Base-by-base conservation (phyloP, 2,797 vertebrate genomes). In the Sardinella longiceps region DNA sequence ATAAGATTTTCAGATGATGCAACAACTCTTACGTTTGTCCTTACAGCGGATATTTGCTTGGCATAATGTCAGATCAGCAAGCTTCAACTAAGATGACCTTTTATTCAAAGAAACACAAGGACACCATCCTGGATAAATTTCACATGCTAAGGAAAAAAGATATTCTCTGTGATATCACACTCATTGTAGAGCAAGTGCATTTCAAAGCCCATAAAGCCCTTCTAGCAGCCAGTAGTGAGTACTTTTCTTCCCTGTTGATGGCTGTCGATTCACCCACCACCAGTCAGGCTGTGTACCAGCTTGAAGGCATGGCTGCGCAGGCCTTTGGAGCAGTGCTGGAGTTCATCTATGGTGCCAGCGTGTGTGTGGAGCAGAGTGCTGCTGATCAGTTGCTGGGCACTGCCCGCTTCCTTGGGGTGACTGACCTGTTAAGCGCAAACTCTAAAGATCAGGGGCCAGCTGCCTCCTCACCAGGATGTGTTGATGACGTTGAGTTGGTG, bases 171-270 rank as follows among this genome's bases (percentile, higher is more conserved):
- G 98, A 99, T 88, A 95, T 98, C 90, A 99, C 97, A 5, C 92
- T 99, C 0, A 96, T 98, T 1, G 98, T 98, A 80, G 98, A 97
- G 80, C 93, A 97, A 66, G 94, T 96, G 82, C 96, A 95, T 1
- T 99, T 98, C 92, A 96, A 96, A 91, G 98, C 97, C 0, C 98
- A 99, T 90, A 98, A 97, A 90, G 97, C 97, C 82, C 91, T 99
- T 86, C 94, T 99, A 63, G 98, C 98, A 28, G 97, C 97, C 2
- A 98, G 97, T 93, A 99, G 98, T 5, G 97, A 98, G 25, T 99
- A 97, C 91, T 99, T 99, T 89, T 97, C 97, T 0, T 89, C 95
- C 90, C 97, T 99, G 96, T 97, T 99, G 91, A 96, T 97, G 0
- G 94, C 95, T 5, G 96, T 97, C 28, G 94, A 93, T 0, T 77